Base-by-base conservation (phyloP, 2,888 invertebrate genomes). In the Griposia aprilina region DNA sequence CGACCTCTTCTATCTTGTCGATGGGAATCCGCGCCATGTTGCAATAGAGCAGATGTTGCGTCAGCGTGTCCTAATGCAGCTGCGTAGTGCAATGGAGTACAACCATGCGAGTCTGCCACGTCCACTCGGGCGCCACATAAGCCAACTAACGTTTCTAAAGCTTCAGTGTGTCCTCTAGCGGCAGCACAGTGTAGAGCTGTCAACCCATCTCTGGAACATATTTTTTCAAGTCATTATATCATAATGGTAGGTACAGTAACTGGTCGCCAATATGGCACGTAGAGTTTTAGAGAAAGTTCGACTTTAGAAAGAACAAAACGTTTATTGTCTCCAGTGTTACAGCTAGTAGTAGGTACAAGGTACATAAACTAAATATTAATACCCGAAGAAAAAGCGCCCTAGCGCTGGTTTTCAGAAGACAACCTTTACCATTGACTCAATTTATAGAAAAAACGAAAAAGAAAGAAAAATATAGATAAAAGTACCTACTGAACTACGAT, bases 121-220 rank as follows among this genome's bases (percentile, higher is more conserved):
- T 99, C 99, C 0, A 99, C 98, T 45, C 98, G 98, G 3, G 99
- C 98, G 0, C 99, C 99, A 92, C 99, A 99, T 11, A 99, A 96
- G 20, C 98, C 98, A 1, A 99, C 97, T 77, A 99, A 94, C 0
- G 98, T 98, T 91, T 99, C 99, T 73, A 99, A 97, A 90, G 99
- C 99, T 91, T 99, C 98, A 0, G 98, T 98, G 93, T 99, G 99
- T 0, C 99, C 99, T 76, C 99, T 97, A 2, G 99, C 99, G 0
- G 99, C 99, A 0, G 99, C 99, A 94, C 99, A 99, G 93, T 99
- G 99, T 48, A 99, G 95, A 0, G 99, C 99, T 74, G 99, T 99
- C 10, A 99, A 96, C 1, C 99, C 99, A 92, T 99, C 99, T 93
- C 99, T 99, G 94, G 97, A 90, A 90, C 26, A 72, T 11, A 50